Base-by-base conservation (phyloP, 2,113 vertebrate species). In the Perca schrenkii region DNA sequence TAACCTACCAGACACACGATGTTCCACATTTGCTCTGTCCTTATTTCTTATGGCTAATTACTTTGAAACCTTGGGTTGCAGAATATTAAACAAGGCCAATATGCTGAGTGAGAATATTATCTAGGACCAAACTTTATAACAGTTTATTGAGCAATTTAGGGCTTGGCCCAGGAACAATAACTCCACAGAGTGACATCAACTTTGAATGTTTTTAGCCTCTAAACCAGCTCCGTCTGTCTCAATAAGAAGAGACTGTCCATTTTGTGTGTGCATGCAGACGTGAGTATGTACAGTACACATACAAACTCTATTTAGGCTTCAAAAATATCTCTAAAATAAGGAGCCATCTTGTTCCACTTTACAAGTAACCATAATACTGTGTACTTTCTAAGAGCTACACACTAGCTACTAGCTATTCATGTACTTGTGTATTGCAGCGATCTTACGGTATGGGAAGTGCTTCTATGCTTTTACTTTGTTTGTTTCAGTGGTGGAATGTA, bases 21-120 rank as follows among this genome's bases (percentile, higher is more conserved):
- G 69, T 53, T 71, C 50, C 11, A 46, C 15, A 46, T 62, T 57
- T 56, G 11, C 46, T 46, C 17, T 79, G 31, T 83, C 40, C 73
- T 74, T 52, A 60, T 82, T 76, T 65, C 56, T 50, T 49, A 34
- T 28, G 46, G 56, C 52, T 88, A 89, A 88, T 90, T 85, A 85
- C 79, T 85, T 80, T 74, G 71, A 88, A 83, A 71, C 52, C 46
- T 80, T 71, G 60, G 54, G 70, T 56, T 65, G 81, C 66, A 71
- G 31, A 71, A 71, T 83, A 79, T 81, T 77, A 81, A 8, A 4
- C 49, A n/a, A 62, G 65, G 54, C 85, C 78, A 85, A 85, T 88
- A 88, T 84, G 46, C 54, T 65, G 28, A 78, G 50, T 66, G 70
- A 56, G 64, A 71, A 17, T 58, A 68, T 22, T 58, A 65, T 56